Conservation (phyloP, 1,140 invertebrate species). For the Polypedilum pembai region DNA sequence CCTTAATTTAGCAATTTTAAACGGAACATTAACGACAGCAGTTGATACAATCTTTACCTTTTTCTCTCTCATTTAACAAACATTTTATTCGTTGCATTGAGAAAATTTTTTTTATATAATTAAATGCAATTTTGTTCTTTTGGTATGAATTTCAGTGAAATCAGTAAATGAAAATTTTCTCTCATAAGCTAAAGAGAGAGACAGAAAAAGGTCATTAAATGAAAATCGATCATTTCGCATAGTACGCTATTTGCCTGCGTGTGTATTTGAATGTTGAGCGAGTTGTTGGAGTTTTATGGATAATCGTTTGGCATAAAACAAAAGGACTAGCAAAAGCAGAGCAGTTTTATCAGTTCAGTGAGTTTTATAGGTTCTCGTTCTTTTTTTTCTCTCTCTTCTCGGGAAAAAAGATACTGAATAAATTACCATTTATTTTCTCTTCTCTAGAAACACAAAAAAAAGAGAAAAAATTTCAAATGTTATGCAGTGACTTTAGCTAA, state of each 20-base stretch:
- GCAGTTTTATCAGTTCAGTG: conserved; percentile 10
- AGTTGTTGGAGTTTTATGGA: background rate
- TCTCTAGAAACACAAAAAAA: background rate
- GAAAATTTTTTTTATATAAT: no score
- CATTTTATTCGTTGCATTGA: no score
- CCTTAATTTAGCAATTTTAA: no score
- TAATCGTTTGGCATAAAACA: conserved; percentile 18
- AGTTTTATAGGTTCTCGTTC: background rate
- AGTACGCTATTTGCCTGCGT: background rate
- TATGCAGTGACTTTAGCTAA: no score
- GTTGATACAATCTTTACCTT: no score
- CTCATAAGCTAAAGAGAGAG: background rate
- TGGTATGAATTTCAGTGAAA: no score
- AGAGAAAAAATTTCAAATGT: background rate
- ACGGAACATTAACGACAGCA: no score
- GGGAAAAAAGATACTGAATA: background rate
- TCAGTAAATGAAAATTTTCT: background rate
- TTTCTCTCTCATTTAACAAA: no score
- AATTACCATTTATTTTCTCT: background rate
- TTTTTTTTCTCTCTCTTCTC: background rate
- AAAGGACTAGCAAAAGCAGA: conserved; percentile 3
- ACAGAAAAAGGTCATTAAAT: background rate
- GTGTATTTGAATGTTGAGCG: no score
- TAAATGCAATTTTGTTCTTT: no score
- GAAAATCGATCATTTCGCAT: background rate